These are phyloP conservation scores for Acronicta aceris DNA, from an alignment of 2,888 invertebrate genomes.

Conservation along the genomic window DNA sequence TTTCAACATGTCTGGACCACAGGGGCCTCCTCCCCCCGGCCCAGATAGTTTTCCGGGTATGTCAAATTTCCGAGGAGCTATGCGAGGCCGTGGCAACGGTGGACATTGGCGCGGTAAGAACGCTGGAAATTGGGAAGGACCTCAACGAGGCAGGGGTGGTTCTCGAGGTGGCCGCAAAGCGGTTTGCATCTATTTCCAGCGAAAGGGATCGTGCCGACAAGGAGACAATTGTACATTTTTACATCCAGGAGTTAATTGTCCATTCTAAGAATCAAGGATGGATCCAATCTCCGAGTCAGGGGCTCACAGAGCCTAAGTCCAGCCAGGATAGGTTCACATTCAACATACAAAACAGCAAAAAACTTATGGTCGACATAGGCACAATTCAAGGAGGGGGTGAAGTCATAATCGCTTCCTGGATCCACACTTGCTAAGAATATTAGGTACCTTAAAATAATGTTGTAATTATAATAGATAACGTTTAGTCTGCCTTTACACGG, in stretches of 20 bases:
- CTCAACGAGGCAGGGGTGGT: constrained; percentile 83
- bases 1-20: constrained; percentile 84
- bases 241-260: constrained; percentile 92
- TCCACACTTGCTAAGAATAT: too few relatives aligned
- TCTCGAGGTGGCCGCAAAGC: constrained; percentile 88
- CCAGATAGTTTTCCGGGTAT: constrained; percentile 78
- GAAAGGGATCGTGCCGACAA: constrained; percentile 94
- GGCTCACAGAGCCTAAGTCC: too few relatives aligned
- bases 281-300: not conserved
- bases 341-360: too few relatives aligned
- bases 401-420: too few relatives aligned
- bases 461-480: constrained; percentile 31
- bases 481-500: constrained; percentile 17
- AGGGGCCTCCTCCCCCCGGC: constrained; percentile 71
- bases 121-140: constrained; percentile 83
- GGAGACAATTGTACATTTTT: constrained; percentile 95
- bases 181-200: constrained; percentile 94
- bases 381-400: too few relatives aligned
- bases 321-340: too few relatives aligned
- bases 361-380: too few relatives aligned
- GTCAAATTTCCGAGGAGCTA: constrained; percentile 87
- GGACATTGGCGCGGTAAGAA: constrained; percentile 87
- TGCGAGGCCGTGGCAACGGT: constrained; percentile 87
- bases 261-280: constrained; percentile 69
- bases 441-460: constrained; percentile 6